These are phyloP conservation scores for Caenorhabditis afra DNA, from an alignment of 2,888 invertebrate species.

Conservation along the genomic window DNA sequence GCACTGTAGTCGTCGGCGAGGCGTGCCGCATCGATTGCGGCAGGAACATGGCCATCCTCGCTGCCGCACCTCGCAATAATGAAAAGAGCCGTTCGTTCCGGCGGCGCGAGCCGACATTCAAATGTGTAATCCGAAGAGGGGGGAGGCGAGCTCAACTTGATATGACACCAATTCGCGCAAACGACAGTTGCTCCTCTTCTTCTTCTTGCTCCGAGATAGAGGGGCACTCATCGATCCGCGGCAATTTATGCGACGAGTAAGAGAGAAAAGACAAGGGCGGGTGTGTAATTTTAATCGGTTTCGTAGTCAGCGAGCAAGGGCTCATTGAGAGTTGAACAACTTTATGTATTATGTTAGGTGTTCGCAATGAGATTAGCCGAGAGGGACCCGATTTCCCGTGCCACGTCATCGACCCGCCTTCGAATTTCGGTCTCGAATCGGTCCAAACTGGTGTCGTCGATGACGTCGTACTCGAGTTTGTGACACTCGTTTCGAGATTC, in stretches of 20 bases:
- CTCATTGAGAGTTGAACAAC: slow-evolving; percentile 18
- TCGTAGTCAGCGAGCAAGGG: slow-evolving; percentile 5
- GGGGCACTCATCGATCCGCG: slow-evolving; percentile 11
- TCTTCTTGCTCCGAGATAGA: no score
- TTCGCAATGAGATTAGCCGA: slow-evolving; percentile 14
- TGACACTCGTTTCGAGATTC: slow-evolving; percentile 75
- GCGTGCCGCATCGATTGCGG: slow-evolving; percentile 46
- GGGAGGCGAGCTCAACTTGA: slow-evolving; percentile 39
- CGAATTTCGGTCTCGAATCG: slow-evolving; percentile 40
- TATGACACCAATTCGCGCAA: slow-evolving; percentile 55
- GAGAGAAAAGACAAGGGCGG: slow-evolving; percentile 6
- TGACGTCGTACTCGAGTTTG: slow-evolving; percentile 62
- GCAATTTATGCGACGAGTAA: slow-evolving; percentile 19
- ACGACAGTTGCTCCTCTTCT: slow-evolving; percentile 44
- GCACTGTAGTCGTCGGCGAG: slow-evolving; percentile 70
- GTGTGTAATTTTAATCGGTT: slow-evolving; percentile 52
- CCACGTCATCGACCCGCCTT: slow-evolving; percentile 38
- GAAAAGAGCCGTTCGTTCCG: background rate
- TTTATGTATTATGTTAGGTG: no score
- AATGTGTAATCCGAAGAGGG: slow-evolving; percentile 15
- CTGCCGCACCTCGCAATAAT: slow-evolving; percentile 3
- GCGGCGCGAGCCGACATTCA: background rate
- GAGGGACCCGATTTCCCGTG: slow-evolving; percentile 11
- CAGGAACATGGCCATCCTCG: slow-evolving; percentile 53
- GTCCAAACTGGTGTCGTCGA: slow-evolving; percentile 71